A percentile compares a stretch with the other conserved stretches of the same genome.
Evolutionary conservation across 1,140 invertebrate species (phyloP).

Genomic region (Drosophila micromelanica): DNA sequence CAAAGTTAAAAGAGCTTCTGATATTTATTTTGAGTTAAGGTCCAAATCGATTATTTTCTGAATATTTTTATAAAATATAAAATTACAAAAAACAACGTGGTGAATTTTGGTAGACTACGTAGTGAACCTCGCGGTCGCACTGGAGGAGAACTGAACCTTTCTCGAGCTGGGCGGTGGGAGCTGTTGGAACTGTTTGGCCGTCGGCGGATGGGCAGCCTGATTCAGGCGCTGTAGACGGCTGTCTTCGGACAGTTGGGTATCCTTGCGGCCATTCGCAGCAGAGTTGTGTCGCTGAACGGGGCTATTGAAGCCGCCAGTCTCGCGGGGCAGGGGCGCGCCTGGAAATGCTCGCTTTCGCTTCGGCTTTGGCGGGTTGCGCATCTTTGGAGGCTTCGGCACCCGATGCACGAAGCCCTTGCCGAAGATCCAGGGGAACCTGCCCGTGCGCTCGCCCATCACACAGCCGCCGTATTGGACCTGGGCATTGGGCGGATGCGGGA

Average conservation of each 20-base stretch:
- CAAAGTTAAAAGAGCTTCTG: not conserved
- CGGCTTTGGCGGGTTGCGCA: conserved; percentile 48
- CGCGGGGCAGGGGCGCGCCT: conserved; percentile 9
- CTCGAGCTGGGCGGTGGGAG: not conserved
- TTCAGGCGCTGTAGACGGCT: conserved; percentile 45
- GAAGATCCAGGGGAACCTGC: conserved; percentile 48
- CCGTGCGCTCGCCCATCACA: conserved; percentile 54
- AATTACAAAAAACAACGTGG: not conserved
- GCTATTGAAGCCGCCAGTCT: conserved; percentile 29
- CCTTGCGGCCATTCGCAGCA: no score
- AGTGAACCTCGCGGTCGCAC: not conserved
- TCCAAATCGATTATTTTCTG: conserved; percentile 8
- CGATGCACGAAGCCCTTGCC: conserved; percentile 61
- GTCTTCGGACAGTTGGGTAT: not conserved
- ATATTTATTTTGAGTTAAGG: conserved; percentile 3
- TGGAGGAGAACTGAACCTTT: conserved; percentile 11
- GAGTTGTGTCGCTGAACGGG: not conserved
- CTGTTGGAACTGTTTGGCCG: conserved; percentile 7
- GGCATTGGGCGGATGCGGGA: conserved; percentile 60
- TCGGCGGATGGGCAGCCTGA: conserved; percentile 45
- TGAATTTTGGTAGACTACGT: conserved; percentile 24
- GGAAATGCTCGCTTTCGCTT: conserved; percentile 27
- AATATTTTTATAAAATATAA: conserved; percentile 3
- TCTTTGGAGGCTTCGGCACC: conserved; percentile 49
- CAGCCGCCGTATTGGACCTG: conserved; percentile 55